Evolutionary conservation across 2,113 vertebrate genomes (phyloP), one percentile per base, ranked within the genome.

Genomic region (Pterophyllum scalare): DNA sequence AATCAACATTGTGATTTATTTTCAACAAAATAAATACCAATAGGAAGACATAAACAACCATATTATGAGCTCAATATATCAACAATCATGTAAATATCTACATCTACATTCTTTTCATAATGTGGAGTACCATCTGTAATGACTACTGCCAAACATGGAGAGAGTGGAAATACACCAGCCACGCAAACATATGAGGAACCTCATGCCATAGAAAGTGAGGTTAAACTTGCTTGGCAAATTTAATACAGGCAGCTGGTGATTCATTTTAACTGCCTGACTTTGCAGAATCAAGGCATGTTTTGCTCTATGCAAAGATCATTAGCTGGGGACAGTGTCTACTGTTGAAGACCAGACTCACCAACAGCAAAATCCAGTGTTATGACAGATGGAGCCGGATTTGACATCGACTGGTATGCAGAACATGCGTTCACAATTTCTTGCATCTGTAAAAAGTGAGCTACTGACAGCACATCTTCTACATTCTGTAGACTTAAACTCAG

Each of bases 401-500:
- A 65, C 7, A 98, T 93, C 1, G 97, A 96, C 88, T 97, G 98
- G 86, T 98, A 97, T 0, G 97, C 94, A 0, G 97, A 96, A 91
- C 98, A 99, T 24, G 98, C 98, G 0, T 96, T 97, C 79, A 98
- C 93, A 0, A 99, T 95, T 88, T 99, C 98, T 87, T 98, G 97
- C 97, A 99, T 99, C 91, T 98, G 97, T 35, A 99, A 96, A 91
- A 99, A 99, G 61, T 97, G 97, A 0, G 98, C 98, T 77, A 99
- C 98, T 0, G 97, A 97, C 88, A 98, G 75, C 75, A 99, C 98
- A 0, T 99, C 98, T 17, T 98, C 98, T 74, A 99, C 96, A 0
- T 99, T 99, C 87, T 98, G 97, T 0, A 95, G 91, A 85, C 92
- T 98, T 40, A 99, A 91, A 91, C 88, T 97, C 79, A 99, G 96